These are phyloP conservation scores for Drosophila subsilvestris DNA, from an alignment of 2,888 invertebrate genomes.

Conservation along the genomic window DNA sequence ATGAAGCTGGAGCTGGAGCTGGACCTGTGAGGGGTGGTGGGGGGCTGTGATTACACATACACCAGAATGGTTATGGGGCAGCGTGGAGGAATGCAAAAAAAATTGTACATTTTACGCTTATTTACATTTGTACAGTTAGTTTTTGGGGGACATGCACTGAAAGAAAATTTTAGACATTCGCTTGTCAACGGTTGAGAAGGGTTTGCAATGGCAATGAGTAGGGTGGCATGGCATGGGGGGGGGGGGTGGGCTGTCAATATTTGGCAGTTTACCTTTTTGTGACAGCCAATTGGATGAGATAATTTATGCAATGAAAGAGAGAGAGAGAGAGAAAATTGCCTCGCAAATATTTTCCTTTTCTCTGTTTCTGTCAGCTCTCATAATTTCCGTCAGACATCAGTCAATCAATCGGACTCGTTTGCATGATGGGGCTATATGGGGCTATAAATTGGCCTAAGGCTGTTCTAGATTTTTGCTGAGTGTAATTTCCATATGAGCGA, in stretches of 20 bases:
- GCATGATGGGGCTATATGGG: background rate
- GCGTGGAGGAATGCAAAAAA: conserved; percentile 36
- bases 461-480: background rate
- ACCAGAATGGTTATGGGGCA: conserved; percentile 31
- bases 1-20: too few relatives aligned
- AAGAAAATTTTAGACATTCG: conserved; percentile 31
- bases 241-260: conserved; percentile 27
- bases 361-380: conserved; percentile 2
- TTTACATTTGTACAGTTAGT: conserved; percentile 63
- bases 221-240: background rate
- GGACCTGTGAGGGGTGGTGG: too few relatives aligned
- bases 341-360: too few relatives aligned
- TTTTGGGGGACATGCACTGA: conserved; percentile 41
- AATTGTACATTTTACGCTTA: conserved; percentile 63
- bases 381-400: background rate
- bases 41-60: conserved; percentile 53
- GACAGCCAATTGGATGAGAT: conserved; percentile 36
- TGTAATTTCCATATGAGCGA: background rate
- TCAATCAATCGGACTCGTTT: background rate
- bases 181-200: conserved; percentile 47
- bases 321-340: background rate
- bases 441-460: background rate
- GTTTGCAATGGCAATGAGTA: too few relatives aligned
- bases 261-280: conserved; percentile 28
- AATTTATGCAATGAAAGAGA: conserved; percentile 17